Evolutionary conservation across 53 echinoderm and acorn worm genomes (phyloP).

Genomic region (Henricia sp.): DNA sequence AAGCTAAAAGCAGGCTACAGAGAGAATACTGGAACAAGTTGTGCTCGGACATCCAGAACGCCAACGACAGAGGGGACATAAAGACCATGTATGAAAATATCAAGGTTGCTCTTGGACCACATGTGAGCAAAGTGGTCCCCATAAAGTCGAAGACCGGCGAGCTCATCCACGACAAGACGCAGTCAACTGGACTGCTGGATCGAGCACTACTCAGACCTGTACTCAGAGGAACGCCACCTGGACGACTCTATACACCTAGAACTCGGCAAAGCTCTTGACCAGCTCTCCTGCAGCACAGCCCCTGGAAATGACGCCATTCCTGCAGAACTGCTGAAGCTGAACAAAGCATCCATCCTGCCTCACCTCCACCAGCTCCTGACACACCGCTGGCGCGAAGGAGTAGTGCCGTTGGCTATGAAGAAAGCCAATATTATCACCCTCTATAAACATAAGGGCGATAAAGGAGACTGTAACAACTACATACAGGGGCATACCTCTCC

Average conservation of each 20-base stretch:
- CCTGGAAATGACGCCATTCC: constrained; percentile 45
- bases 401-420: constrained; percentile 56
- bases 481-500: no score
- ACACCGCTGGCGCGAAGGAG: constrained; percentile 54
- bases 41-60: constrained; percentile 10
- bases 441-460: constrained; percentile 69
- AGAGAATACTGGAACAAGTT: constrained; percentile 43
- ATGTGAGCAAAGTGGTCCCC: constrained; percentile 12
- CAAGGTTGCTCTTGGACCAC: constrained; percentile 26
- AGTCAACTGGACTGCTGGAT: constrained; percentile 52
- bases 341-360: neutral
- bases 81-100: constrained; percentile 31
- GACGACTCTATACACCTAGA: neutral
- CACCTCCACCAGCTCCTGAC: constrained; percentile 46
- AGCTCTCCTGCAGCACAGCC: no score
- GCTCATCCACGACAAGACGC: constrained; percentile 5
- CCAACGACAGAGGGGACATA: constrained; percentile 11
- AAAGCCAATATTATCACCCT: constrained; percentile 67
- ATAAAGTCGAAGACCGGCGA: constrained; percentile 35
- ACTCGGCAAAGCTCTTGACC: no score
- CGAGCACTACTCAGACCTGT: neutral
- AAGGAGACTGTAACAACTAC: constrained; percentile 66
- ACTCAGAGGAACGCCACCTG: neutral
- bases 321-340: constrained; percentile 3
- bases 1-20: neutral